Evolutionary conservation across 2,888 invertebrate genomes (phyloP).

Genomic region (Euspilapteryx auroguttella): DNA sequence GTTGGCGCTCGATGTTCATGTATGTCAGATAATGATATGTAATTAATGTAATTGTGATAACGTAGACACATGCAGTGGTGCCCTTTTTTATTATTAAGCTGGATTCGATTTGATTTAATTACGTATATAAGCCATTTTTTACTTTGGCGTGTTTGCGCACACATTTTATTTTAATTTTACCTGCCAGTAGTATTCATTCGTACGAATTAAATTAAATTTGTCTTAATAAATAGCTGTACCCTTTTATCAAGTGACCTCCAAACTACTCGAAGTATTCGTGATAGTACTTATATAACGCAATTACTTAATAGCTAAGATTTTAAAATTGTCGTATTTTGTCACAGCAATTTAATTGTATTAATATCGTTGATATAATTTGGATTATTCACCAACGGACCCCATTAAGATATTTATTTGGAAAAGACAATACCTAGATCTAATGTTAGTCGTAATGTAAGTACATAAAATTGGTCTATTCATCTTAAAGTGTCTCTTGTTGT

Average conservation of each 20-base stretch:
- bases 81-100: conserved; percentile 11
- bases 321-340: conserved; percentile 23
- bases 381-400: conserved; percentile 29
- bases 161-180: too few species aligned
- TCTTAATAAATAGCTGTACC: conserved; percentile 1
- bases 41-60: conserved; percentile 46
- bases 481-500: conserved; percentile 56
- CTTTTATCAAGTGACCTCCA: conserved; percentile 29
- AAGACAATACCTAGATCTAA: conserved; percentile 64
- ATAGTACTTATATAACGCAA: conserved; percentile 31
- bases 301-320: conserved; percentile 21
- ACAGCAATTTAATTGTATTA: conserved; percentile 23
- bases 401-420: conserved; percentile 44
- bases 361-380: conserved; percentile 13
- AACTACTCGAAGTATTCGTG: conserved; percentile 25
- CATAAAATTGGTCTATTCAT: conserved; percentile 57
- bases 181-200: too few species aligned
- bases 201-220: not conserved
- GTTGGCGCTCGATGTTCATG: too few species aligned
- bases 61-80: conserved; percentile 32
- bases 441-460: conserved; percentile 56
- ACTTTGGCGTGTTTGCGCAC: too few species aligned
- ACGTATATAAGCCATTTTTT: conserved; percentile 6
- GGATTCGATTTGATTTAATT: conserved; percentile 4
- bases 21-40: too few species aligned